Evolutionary conservation across 1,140 invertebrate species (phyloP), one percentile per base, ranked within the genome.

Genomic region (Campoletis sonorensis): DNA sequence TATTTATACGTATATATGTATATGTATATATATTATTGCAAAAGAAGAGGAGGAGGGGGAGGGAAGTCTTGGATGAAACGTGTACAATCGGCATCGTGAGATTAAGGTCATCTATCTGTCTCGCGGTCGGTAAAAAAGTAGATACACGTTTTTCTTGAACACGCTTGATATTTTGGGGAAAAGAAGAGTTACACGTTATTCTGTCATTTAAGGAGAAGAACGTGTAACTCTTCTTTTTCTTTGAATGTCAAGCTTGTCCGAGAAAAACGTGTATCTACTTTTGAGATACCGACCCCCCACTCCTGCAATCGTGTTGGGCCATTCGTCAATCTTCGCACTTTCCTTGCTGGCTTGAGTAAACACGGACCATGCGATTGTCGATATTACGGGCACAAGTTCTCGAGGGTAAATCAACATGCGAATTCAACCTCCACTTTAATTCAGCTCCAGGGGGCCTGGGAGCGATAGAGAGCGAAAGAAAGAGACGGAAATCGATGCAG

Each of bases 301-400:
- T n/a, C n/a, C n/a, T n/a, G n/a, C n/a, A 76, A 76, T 76, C 72
- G 26, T 3, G 51, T 58, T 58, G 72, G 49, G 72, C 72, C 49
- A 76, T 76, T 76, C 72, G 51, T 76, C 72, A 76, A 76, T 76
- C 72, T 76, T 76, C 72, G 72, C 72, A 76, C 72, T 76, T 76
- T 76, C 51, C 72, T 58, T 26, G 21, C 23, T 27, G 5, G 61
- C 61, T 23, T 13, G 23, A 27, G 13, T 23, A n/a, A 58, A n/a
- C 54, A 10, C 71, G 71, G 16, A n/a, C 33, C 21, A 51, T 49
- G 37, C 40, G 18, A 7, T 51, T 8, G 37, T 49, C 54, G 61
- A 67, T 67, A 26, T 23, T 45, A 23, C 54, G 51, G 49, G 27
- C 72, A 76, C 21, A 76, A 30, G 49, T 51, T 67, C 54, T 11